Base-by-base conservation (phyloP, 2,797 vertebrate genomes). In the Mus spretus region DNA sequence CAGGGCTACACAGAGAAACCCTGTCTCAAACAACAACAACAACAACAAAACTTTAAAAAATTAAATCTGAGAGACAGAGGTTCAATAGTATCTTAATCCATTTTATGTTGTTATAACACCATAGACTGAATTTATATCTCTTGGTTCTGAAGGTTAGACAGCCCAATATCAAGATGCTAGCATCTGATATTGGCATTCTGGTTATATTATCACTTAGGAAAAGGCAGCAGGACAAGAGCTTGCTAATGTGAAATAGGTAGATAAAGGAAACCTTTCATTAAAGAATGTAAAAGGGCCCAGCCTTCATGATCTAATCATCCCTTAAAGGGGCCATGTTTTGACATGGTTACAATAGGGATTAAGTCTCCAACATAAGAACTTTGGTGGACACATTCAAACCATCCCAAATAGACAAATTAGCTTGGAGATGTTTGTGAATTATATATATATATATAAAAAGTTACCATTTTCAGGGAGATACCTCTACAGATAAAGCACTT, bases 341-440 rank as follows among this genome's bases (percentile, higher is more conserved):
- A 28, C 55, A 53, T n/a, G 44, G 61, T 80, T 80, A 79, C 22
- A 72, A 13, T 40, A 72, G 26, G 55, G 26, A 53, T 90, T 80
- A 72, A 61, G 20, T 95, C 91, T 74, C 44, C 5, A 94, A 37
- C 53, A 61, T 37, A 53, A 26, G 40, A 85, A 80, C 82, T 91
- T 80, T 81, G 63, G 44, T 67, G 65, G 34, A 86, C 53, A 86
- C 26, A 80, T 86, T 24, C 59, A 85, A 86, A 74, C 34, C 10
- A 59, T 70, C 59, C 14, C 63, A 78, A 75, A 50, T 57, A 86
- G 75, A 53, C 44, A 93, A 67, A 86, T 91, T 93, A 85, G 44
- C 82, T 78, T 93, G 34, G 22, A 93, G 22, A 74, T 74, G 17
- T 77, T 89, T 90, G 22, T 85, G 17, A 75, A 94, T 67, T 94